phyloP scores from a whole-genome alignment of 2,888 invertebrate species.

The Agriotes lineatus region DNA sequence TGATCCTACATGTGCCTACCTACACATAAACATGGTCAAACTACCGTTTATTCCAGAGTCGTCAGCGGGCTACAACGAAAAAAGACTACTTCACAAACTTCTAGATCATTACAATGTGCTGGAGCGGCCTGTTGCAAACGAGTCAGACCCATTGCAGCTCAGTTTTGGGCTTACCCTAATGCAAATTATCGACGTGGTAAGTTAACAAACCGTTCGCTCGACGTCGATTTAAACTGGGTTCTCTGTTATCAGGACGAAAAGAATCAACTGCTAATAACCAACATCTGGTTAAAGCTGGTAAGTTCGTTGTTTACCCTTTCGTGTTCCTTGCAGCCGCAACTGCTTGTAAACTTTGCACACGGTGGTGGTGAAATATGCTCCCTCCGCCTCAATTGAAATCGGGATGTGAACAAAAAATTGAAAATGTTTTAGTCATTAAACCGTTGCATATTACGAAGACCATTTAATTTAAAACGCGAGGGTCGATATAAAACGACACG shows the following conservation, averaged over 20 bases:
- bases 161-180: constrained; percentile 96
- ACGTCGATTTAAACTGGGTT: not conserved
- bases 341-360: too few relatives aligned
- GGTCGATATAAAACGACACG: constrained; percentile 29
- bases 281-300: constrained; percentile 97
- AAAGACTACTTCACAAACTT: constrained; percentile 90
- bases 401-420: constrained; percentile 17
- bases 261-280: constrained; percentile 96
- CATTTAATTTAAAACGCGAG: constrained; percentile 25
- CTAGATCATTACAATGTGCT: constrained; percentile 94
- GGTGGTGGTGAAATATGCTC: too few relatives aligned
- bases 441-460: constrained; percentile 2
- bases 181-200: constrained; percentile 98
- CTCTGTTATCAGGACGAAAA: constrained; percentile 85
- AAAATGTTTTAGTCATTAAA: constrained; percentile 15
- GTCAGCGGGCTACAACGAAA: constrained; percentile 91
- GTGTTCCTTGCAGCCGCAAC: too few relatives aligned
- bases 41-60: constrained; percentile 71
- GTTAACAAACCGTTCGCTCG: constrained; percentile 58
- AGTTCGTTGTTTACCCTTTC: constrained; percentile 65
- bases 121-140: constrained; percentile 95
- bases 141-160: constrained; percentile 94
- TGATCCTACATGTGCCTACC: not conserved
- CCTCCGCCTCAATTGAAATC: not conserved
- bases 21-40: not conserved